Conservation (phyloP, 2,797 vertebrate genomes). For the Liparis tanakae region DNA sequence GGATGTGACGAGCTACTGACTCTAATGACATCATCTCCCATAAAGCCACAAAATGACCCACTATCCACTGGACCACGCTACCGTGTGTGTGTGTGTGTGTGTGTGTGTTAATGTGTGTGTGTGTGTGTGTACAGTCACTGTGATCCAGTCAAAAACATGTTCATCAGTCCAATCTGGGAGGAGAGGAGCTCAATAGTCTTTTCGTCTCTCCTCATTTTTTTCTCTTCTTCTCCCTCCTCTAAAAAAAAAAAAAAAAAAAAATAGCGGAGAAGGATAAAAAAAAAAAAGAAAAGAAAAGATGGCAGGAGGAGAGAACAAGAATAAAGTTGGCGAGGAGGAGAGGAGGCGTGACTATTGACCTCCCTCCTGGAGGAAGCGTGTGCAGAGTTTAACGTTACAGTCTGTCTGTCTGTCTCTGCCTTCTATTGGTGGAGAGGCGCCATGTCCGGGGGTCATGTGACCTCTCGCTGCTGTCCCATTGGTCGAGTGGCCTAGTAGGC, state of each 20-base stretch:
- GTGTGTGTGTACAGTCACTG: constrained; percentile 23
- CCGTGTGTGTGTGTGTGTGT: constrained; percentile 39
- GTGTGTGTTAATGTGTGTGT: constrained; percentile 14
- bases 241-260: constrained; percentile 21
- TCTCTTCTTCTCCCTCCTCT: constrained; percentile 13
- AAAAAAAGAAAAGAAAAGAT: constrained; percentile 44
- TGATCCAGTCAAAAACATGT: constrained; percentile 65
- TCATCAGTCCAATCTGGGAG: constrained; percentile 68
- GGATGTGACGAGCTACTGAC: constrained; percentile 54
- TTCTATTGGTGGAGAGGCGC: constrained; percentile 80
- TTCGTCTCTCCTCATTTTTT: constrained; percentile 36
- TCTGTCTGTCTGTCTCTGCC: constrained; percentile 75
- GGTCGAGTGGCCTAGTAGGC: constrained; percentile 89
- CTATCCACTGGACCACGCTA: constrained; percentile 89
- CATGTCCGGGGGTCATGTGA: constrained; percentile 95
- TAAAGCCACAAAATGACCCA: constrained; percentile 99
- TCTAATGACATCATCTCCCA: constrained; percentile 81
- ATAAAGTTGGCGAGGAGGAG: constrained; percentile 23
- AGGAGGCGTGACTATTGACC: constrained; percentile 67
- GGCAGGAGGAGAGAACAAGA: constrained; percentile 13
- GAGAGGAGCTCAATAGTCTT: constrained; percentile 64
- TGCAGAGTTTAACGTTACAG: constrained; percentile 70
- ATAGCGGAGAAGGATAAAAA: constrained; percentile 23
- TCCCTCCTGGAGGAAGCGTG: constrained; percentile 60
- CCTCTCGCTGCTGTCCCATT: constrained; percentile 97